These are phyloP conservation scores for Coreius guichenoti DNA, from an alignment of 2,797 vertebrate species.

Conservation along the genomic window DNA sequence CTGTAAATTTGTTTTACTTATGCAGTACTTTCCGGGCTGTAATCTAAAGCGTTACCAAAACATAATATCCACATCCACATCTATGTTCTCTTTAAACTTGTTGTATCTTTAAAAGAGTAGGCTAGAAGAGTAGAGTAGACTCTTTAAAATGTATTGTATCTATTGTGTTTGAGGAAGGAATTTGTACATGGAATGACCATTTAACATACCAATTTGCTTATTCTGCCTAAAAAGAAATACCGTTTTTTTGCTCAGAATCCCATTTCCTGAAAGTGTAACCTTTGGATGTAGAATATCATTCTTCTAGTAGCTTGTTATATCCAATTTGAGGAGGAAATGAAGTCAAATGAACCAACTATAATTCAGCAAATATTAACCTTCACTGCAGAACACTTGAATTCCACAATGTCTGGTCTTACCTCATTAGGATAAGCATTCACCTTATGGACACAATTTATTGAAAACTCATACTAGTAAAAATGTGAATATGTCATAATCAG, in stretches of 20 bases:
- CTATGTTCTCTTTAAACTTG: neutral
- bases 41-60: too few relatives aligned
- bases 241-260: neutral
- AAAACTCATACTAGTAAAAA: slow-evolving; percentile 24
- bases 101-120: too few relatives aligned
- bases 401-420: slow-evolving; percentile 73
- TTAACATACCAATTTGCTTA: neutral
- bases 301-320: neutral
- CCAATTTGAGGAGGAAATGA: neutral
- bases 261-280: neutral
- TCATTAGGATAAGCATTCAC: slow-evolving; percentile 70
- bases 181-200: neutral
- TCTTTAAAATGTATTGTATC: neutral
- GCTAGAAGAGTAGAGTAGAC: too few relatives aligned
- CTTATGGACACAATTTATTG: neutral
- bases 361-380: slow-evolving; percentile 70
- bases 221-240: neutral
- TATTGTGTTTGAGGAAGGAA: neutral
- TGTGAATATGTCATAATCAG: neutral
- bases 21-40: too few relatives aligned
- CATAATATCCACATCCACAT: neutral
- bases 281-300: neutral
- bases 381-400: slow-evolving; percentile 67
- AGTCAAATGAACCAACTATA: slow-evolving; percentile 18
- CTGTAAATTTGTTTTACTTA: too few relatives aligned